These are phyloP conservation scores for Cranoglanis bouderius DNA, from an alignment of 2,113 vertebrate species.

Conservation along the genomic window DNA sequence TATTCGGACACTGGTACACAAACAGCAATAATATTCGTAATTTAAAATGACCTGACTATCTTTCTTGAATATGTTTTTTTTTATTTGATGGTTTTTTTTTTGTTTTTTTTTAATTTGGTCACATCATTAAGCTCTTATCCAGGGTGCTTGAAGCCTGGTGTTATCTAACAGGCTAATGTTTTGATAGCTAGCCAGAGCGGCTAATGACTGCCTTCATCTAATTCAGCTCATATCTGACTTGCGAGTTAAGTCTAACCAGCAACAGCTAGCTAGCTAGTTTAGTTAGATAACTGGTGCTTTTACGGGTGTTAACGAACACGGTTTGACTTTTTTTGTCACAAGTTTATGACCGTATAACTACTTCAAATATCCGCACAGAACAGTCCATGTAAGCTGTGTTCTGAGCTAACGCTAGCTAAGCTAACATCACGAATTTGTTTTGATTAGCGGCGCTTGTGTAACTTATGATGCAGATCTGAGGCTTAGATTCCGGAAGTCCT, in stretches of 20 bases:
- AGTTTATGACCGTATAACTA: background rate
- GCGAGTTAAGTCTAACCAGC: background rate
- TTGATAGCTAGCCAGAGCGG: slow-evolving; percentile 1
- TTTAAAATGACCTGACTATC: background rate
- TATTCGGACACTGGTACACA: no score
- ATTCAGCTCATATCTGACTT: background rate
- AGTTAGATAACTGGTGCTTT: background rate
- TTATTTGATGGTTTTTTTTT: background rate
- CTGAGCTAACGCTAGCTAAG: slow-evolving; percentile 3
- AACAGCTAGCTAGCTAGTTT: background rate
- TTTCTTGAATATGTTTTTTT: background rate
- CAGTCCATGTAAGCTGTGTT: background rate
- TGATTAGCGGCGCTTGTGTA: background rate
- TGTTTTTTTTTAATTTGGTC: background rate
- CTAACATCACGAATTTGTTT: slow-evolving; percentile 11
- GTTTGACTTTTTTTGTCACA: background rate
- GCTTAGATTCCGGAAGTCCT: background rate
- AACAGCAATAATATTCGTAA: background rate
- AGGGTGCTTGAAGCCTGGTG: background rate
- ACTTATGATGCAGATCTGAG: background rate
- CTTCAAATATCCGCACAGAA: background rate
- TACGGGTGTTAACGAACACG: background rate
- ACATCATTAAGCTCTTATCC: background rate
- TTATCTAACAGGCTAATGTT: background rate
- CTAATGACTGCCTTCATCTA: background rate